phyloP scores from a whole-genome alignment of 1,140 invertebrate species.

The Tribolium madens region DNA sequence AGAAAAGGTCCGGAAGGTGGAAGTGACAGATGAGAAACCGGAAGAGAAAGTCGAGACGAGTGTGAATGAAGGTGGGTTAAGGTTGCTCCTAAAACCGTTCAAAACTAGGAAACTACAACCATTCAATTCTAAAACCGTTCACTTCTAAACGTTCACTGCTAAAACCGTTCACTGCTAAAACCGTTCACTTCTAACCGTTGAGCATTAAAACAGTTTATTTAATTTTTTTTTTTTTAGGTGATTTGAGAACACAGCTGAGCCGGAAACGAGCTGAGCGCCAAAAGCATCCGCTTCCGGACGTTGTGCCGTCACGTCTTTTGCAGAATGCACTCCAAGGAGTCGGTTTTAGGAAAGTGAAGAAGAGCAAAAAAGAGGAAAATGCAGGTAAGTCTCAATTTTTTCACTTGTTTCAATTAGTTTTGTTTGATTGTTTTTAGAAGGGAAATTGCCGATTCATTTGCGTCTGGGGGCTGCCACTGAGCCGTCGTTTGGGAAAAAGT shows the following conservation, averaged over 20 bases:
- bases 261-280: constrained; percentile 63
- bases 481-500: constrained; percentile 48
- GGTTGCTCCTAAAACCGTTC: too few species aligned
- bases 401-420: constrained; percentile 9
- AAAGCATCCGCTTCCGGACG: constrained; percentile 54
- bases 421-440: constrained; percentile 50
- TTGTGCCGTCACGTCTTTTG: constrained; percentile 60
- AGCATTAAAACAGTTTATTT: too few species aligned
- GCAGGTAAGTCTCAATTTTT: constrained; percentile 54
- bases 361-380: constrained; percentile 57
- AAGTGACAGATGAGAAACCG: constrained; percentile 44
- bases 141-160: too few species aligned
- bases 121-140: too few species aligned
- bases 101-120: too few species aligned
- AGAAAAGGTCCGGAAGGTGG: constrained; percentile 40
- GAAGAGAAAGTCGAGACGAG: constrained; percentile 46
- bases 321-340: constrained; percentile 63
- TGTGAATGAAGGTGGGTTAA: constrained; percentile 53
- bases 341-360: constrained; percentile 60
- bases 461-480: constrained; percentile 58
- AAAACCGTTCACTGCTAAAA: too few species aligned
- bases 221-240: constrained; percentile 56
- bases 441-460: constrained; percentile 62
- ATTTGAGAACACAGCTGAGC: constrained; percentile 63
- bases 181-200: too few species aligned